Evolutionary conservation across 2,113 vertebrate species (phyloP).

Genomic region (Neolamprologus falcicula): DNA sequence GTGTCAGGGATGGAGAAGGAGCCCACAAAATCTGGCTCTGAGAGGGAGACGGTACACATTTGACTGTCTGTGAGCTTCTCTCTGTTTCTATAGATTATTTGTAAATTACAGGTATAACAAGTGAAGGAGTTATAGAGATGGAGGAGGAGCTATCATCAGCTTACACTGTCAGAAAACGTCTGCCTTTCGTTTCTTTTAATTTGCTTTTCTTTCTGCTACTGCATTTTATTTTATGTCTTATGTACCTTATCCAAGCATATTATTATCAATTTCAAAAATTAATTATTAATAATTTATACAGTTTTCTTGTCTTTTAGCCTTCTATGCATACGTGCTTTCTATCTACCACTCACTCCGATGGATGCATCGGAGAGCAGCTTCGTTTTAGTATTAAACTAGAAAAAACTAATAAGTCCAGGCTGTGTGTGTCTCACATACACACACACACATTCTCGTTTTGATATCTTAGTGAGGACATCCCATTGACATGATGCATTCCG

Average conservation of each 20-base stretch:
- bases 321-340: neutral
- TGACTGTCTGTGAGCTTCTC: neutral
- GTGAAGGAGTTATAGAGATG: neutral
- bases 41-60: neutral
- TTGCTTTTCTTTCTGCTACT: accelerated
- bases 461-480: neutral
- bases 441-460: neutral
- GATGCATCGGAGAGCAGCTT: neutral
- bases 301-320: neutral
- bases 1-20: conserved; percentile 80
- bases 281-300: accelerated
- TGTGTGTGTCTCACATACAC: neutral
- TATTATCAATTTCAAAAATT: neutral
- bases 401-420: neutral
- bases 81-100: neutral
- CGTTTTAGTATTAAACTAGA: neutral
- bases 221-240: accelerated
- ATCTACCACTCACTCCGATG: accelerated
- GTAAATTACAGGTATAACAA: neutral
- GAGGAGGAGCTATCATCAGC: neutral
- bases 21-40: conserved; percentile 76
- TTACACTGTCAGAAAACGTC: accelerated
- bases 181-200: accelerated
- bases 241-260: accelerated
- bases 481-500: accelerated